A percentile compares a stretch with the other conserved stretches of the same genome.
Evolutionary conservation across 2,797 vertebrate genomes (phyloP).

Genomic region (Pseudochirops corinnae): DNA sequence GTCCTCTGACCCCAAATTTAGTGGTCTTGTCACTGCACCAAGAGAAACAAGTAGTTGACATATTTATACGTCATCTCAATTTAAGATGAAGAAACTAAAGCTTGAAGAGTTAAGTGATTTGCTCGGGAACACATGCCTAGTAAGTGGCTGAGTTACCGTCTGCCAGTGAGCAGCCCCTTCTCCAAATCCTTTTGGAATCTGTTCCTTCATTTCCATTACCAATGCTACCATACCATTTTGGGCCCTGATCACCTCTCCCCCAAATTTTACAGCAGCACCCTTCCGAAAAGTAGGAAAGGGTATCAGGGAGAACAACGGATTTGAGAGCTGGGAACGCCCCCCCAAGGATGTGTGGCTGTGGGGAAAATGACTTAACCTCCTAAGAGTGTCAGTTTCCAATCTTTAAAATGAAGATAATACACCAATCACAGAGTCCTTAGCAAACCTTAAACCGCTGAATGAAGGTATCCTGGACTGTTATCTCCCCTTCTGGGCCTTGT

Average conservation of each 20-base stretch:
- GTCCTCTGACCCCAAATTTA: neutral
- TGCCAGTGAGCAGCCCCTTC: neutral
- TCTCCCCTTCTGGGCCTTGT: neutral
- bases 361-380: neutral
- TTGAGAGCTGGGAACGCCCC: neutral
- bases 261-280: neutral
- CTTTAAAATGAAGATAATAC: neutral
- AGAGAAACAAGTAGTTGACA: neutral
- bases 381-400: neutral
- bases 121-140: neutral
- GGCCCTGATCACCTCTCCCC: neutral
- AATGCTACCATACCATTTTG: neutral
- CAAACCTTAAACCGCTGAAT: neutral
- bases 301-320: neutral
- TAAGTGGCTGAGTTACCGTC: neutral
- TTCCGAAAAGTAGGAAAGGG: neutral
- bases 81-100: neutral
- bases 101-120: neutral
- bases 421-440: neutral
- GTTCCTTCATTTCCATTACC: neutral
- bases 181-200: neutral
- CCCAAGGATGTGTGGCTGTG: neutral
- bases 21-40: neutral
- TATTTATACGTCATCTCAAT: neutral
- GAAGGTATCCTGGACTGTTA: neutral